Base-by-base conservation (phyloP, 1,140 invertebrate genomes). In the Drosophila arawakana region DNA sequence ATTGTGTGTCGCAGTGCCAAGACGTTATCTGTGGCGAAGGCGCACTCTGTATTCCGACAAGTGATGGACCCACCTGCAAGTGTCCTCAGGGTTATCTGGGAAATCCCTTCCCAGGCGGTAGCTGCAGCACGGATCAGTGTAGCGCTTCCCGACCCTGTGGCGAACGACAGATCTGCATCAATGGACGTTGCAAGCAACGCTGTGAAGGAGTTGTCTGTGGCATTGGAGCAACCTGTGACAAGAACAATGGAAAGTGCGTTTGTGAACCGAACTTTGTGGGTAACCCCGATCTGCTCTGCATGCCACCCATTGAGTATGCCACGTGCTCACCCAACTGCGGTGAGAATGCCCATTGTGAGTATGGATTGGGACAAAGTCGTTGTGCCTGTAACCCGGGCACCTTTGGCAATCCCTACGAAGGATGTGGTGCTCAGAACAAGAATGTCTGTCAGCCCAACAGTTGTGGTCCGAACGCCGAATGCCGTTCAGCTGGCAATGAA, bases 71-170 rank as follows among this genome's bases (percentile, higher is more conserved):
- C 11, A 97, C 97, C 2, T 98, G 97, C 89, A 96, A 96, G 89
- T 98, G 97, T 85, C 94, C 95, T 4, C 95, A 97, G 91, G 97
- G 97, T 39, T 96, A 96, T 86, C 94, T 95, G 44, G 97, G 97
- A 2, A 98, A 98, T 93, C 97, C 97, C 15, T 98, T 98, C 93
- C 96, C 97, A 7, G 97, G 97, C 34, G 97, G 97, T 35, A 93
- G 94, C 41, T 98, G 97, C 92, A 93, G 93, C 37, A 95, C 96
- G 39, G 97, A 97, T 92, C 93, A 97, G 41, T 98, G 97, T 91
- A 97, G 96, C 0, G 93, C 95, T 1, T 93, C 94, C 0, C 93
- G 95, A 25, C 96, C 97, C 2, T 98, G 97, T 83, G 94, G 94
- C 30, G 94, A 95, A 37, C 96, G 96, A 0, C 95, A 96, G 82